Evolutionary conservation across 2,797 vertebrate genomes (phyloP), one percentile per base, ranked within the genome.

Genomic region (Dipus sagitta): DNA sequence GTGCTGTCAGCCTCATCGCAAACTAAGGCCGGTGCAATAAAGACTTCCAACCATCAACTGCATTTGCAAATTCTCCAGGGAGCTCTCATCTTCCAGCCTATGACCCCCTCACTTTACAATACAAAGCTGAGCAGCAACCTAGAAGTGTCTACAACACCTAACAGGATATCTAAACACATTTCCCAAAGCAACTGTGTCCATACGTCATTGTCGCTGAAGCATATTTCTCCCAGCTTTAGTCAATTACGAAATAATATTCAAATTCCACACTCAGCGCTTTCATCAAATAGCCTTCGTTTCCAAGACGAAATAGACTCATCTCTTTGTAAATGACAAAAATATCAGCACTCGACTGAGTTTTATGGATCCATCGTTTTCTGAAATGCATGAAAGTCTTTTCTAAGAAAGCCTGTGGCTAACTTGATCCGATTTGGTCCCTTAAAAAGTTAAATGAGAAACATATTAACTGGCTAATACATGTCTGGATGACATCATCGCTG

Each of bases 221-320:
- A 20, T 47, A 58, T 60, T 76, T 94, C 81, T 76, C 67, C 72
- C 47, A 87, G 86, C 42, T 85, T 71, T 32, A 86, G 75, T 74
- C 62, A 94, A 80, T 86, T 89, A 85, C 42, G 38, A 80, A 42
- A 72, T 47, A 95, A 74, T 54, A 80, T 88, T 92, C 85, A 79
- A 86, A 91, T 21, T 90, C 70, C 38, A 87, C n/a, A 74, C 1
- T 64, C 42, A 84, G 52, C 67, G 9, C 65, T 86, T 93, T 90
- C 76, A 93, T 82, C 92, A 94, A 91, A 91, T 17, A 87, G 21
- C 54, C 83, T 76, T 65, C 15, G n/a, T 95, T 86, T 92, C 80
- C 71, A 93, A 91, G 54, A 77, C 82, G 62, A 96, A 93, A 72
- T 1, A 96, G 47, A 71, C 30, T 32, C 24, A 71, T 86, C 60